Evolutionary conservation across 2,888 invertebrate species (phyloP).

Genomic region (Tortricodes alternella): DNA sequence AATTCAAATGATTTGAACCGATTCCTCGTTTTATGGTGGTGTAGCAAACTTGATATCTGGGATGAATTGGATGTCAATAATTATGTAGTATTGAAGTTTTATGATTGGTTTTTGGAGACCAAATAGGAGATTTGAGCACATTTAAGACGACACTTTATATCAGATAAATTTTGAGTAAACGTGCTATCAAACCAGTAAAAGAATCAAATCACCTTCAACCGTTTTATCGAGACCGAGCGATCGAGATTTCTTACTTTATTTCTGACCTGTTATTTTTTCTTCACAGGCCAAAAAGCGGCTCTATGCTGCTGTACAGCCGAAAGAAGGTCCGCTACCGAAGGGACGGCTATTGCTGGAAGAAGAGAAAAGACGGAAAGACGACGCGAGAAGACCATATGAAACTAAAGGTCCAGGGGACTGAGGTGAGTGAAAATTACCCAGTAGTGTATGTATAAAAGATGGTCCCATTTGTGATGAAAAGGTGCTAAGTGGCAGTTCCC

Average conservation of each 20-base stretch:
- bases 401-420: conserved; percentile 97
- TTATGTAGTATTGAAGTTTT: background rate
- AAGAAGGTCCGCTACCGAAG: conserved; percentile 97
- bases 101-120: no score
- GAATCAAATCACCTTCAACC: background rate
- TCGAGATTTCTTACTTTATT: background rate
- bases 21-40: conserved; percentile 31
- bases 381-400: conserved; percentile 99
- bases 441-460: no score
- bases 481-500: no score
- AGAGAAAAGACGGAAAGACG: conserved; percentile 98
- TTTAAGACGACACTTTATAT: no score
- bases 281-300: conserved; percentile 96
- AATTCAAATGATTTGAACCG: conserved; percentile 44
- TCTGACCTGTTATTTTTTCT: conserved; percentile 44
- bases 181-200: background rate
- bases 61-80: conserved; percentile 1
- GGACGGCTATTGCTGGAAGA: conserved; percentile 99
- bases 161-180: no score
- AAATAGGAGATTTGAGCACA: no score
- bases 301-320: conserved; percentile 97
- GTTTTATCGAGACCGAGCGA: background rate
- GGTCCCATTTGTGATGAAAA: no score
- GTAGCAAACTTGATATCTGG: conserved; percentile 21
- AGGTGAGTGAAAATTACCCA: conserved; percentile 85